Conservation (phyloP, 1,140 invertebrate genomes). For the Acromyrmex echinatior region DNA sequence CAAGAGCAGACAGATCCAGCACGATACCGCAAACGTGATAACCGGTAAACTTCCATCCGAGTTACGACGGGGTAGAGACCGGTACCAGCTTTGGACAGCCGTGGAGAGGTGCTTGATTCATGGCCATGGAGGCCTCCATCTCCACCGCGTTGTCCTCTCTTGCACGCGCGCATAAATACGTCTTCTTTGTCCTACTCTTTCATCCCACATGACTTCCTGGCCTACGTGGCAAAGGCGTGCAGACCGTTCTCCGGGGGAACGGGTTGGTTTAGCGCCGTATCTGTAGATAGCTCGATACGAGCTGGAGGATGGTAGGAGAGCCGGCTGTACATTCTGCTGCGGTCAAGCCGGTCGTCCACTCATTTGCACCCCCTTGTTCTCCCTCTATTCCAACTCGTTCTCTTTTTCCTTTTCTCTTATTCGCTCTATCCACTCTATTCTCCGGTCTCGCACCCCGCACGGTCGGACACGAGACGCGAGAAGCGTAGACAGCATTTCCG, state of each 20-base stretch:
- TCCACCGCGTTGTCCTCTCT: slow-evolving; percentile 9
- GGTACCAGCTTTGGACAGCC: slow-evolving; percentile 52
- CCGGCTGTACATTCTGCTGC: slow-evolving; percentile 72
- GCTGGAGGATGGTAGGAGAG: slow-evolving; percentile 50
- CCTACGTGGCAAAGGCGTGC: slow-evolving; percentile 44
- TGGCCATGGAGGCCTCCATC: slow-evolving; percentile 52
- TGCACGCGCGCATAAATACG: slow-evolving; percentile 40
- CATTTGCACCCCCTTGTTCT: slow-evolving; percentile 81
- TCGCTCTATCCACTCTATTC: slow-evolving; percentile 17
- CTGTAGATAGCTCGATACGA: slow-evolving; percentile 49
- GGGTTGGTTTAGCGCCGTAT: slow-evolving; percentile 26
- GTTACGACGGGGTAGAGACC: slow-evolving; percentile 34
- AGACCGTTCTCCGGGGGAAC: slow-evolving; percentile 24
- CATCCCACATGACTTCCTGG: not conserved
- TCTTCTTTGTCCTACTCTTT: slow-evolving; percentile 47
- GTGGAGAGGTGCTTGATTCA: slow-evolving; percentile 70
- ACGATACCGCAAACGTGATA: slow-evolving; percentile 44
- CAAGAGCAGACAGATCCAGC: slow-evolving; percentile 1
- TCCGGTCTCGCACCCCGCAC: not conserved
- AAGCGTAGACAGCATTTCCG: slow-evolving; percentile 42
- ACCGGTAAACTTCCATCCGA: slow-evolving; percentile 34
- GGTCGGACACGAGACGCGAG: slow-evolving; percentile 12
- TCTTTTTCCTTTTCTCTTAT: not conserved
- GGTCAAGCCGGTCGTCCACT: slow-evolving; percentile 81
- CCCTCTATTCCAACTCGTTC: slow-evolving; percentile 36